Percentiles rank a stretch among this genome's conserved stretches.
Conservation (phyloP, 1,140 invertebrate genomes). For the Drosophila simulans region DNA sequence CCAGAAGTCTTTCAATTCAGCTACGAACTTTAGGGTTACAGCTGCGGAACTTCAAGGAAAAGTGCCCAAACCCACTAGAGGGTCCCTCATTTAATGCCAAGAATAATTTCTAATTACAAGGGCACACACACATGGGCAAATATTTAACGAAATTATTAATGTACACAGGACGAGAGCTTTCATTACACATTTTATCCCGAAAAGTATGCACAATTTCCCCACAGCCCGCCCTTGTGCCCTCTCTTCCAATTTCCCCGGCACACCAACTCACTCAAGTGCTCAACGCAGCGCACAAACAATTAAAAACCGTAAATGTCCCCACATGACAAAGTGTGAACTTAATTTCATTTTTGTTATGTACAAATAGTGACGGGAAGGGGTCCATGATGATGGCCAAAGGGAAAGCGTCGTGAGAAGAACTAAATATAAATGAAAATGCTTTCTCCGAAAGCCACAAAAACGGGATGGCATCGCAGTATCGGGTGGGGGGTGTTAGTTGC, state of each 20-base stretch:
- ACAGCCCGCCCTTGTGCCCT: background rate
- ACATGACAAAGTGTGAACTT: constrained; percentile 83
- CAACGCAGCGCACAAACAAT: constrained; percentile 66
- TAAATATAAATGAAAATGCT: constrained; percentile 82
- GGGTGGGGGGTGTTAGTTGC: background rate
- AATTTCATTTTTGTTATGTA: constrained; percentile 83
- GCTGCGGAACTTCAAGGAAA: constrained; percentile 1
- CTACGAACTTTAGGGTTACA: constrained; percentile 8
- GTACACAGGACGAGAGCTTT: constrained; percentile 54
- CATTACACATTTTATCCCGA: constrained; percentile 44
- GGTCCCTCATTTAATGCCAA: constrained; percentile 40
- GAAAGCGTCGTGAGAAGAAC: constrained; percentile 29
- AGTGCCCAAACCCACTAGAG: constrained; percentile 4
- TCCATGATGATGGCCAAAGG: constrained; percentile 49
- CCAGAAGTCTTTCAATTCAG: background rate
- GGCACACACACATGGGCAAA: constrained; percentile 37
- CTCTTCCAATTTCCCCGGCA: background rate
- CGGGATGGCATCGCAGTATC: constrained; percentile 3
- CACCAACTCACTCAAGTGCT: constrained; percentile 32
- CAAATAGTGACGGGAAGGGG: constrained; percentile 55
- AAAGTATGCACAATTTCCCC: constrained; percentile 54
- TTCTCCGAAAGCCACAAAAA: constrained; percentile 72
- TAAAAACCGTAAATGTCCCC: constrained; percentile 82
- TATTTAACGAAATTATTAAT: constrained; percentile 78
- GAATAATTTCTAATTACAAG: constrained; percentile 67